Base-by-base conservation (phyloP, 37 sponge, comb jelly and placozoan species). In the Tethya wilhelma region DNA sequence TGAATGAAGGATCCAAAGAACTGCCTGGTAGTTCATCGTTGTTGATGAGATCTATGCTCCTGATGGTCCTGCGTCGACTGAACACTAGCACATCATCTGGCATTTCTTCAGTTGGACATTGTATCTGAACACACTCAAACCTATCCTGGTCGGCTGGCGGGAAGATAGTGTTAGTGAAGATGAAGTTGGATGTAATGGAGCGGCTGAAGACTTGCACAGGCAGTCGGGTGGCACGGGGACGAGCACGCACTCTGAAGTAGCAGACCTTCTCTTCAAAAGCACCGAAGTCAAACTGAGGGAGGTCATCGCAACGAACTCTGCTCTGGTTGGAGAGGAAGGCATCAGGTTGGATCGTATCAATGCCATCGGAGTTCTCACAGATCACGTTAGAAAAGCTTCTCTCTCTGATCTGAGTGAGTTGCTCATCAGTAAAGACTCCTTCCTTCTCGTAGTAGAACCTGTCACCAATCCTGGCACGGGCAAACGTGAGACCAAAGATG, bases 341-440 rank as follows among this genome's bases (percentile, higher is more conserved):
- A 82, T 87, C 78, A 0, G 84, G 82, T 44, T 94, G 94, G 28
- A 94, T 83, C 36, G 20, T 25, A n/a, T 44, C 63, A 38, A 90
- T 87, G 42, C 75, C 75, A 53, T 89, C 87, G 39, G 88, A 67
- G 82, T 94, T 97, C 73, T 92, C 95, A 64, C 98, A 97, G 30
- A 94, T 77, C 41, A 97, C 83, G 23, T 73, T 70, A 46, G 93
- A 75, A 6, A 97, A 71, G 19, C 86, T 78, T 25, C 77, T 67
- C 56, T 68, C 79, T 42, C 58, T 71, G 28, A 97, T 85, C 58
- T 85, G 73, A 9, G 14, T 26, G 6, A 91, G 44, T 43, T 97
- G 98, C 33, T 40, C 66, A 20, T 60, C 45, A 37, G 89, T 90
- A 71, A 97, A 97, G 17, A 92, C 93, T 43, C 91, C 91, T 17